Conservation (phyloP, 2,888 invertebrate species). For the Bembecia ichneumoniformis region DNA sequence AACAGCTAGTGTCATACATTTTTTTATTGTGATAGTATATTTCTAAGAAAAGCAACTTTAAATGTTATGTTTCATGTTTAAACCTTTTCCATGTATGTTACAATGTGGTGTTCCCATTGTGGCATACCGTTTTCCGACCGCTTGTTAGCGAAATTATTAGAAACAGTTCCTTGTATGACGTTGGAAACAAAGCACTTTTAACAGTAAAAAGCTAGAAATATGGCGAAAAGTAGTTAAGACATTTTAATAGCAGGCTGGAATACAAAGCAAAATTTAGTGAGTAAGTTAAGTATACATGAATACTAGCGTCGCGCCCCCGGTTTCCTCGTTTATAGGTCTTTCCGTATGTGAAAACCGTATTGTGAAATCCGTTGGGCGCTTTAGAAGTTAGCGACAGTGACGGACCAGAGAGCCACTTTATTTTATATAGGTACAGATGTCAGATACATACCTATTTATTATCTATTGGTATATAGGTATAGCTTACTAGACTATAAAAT, state of each 20-base stretch:
- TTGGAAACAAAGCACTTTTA: constrained; percentile 46
- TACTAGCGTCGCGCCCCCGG: too few relatives aligned
- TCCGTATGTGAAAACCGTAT: too few relatives aligned
- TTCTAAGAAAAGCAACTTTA: background rate
- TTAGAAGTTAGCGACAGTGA: too few relatives aligned
- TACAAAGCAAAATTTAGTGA: background rate
- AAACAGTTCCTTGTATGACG: constrained; percentile 48
- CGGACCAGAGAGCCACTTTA: too few relatives aligned
- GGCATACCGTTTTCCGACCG: constrained; percentile 29
- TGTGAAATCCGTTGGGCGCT: too few relatives aligned
- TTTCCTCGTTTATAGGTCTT: too few relatives aligned
- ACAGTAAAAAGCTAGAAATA: constrained; percentile 51
- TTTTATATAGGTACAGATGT: too few relatives aligned
- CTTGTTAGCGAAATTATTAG: constrained; percentile 56
- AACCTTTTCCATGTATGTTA: constrained; percentile 25
- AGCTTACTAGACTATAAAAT: too few relatives aligned
- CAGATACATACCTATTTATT: too few relatives aligned
- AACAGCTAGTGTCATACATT: too few relatives aligned
- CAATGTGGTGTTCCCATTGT: constrained; percentile 37
- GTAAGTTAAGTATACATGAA: background rate
- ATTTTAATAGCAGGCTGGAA: background rate
- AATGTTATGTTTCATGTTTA: background rate
- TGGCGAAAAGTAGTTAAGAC: constrained; percentile 28
- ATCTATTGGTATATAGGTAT: too few relatives aligned
- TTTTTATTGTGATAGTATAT: too few relatives aligned